A percentile compares a stretch with the other conserved stretches of the same genome.
Evolutionary conservation across 2,113 vertebrate genomes (phyloP).

Genomic region (Spea multiplicata): DNA sequence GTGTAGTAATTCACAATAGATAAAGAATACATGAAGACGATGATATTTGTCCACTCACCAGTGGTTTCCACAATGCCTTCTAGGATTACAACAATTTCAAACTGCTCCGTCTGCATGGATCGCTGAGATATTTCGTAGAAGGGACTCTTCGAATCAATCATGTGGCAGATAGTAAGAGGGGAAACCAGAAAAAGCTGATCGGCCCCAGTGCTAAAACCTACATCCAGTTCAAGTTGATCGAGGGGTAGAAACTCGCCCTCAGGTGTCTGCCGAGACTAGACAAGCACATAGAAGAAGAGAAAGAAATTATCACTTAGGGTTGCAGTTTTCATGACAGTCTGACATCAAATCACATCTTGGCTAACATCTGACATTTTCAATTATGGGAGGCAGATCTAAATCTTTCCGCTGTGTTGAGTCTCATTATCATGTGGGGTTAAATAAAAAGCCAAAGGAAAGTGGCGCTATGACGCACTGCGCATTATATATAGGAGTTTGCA

Average conservation of each 20-base stretch:
- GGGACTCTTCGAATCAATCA: constrained; percentile 97
- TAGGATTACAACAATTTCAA: constrained; percentile 98
- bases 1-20: too few species aligned
- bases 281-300: constrained; percentile 57
- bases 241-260: constrained; percentile 97
- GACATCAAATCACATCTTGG: constrained; percentile 58
- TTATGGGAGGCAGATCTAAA: constrained; percentile 1
- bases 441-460: neutral
- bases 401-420: neutral
- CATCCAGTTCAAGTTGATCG: constrained; percentile 97
- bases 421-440: neutral
- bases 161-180: constrained; percentile 97
- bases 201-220: constrained; percentile 96
- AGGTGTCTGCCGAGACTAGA: constrained; percentile 95
- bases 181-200: constrained; percentile 99
- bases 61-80: constrained; percentile 98
- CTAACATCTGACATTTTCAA: constrained; percentile 56
- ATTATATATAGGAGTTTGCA: too few species aligned
- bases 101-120: constrained; percentile 97
- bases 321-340: constrained; percentile 55
- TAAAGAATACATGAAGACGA: too few species aligned
- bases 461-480: neutral
- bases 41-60: constrained; percentile 71
- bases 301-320: constrained; percentile 55
- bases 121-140: constrained; percentile 97